A percentile compares a stretch with the other conserved stretches of the same genome.
These are phyloP conservation scores for Saturnia japonica DNA, from an alignment of 2,888 invertebrate genomes.

Conservation along the genomic window DNA sequence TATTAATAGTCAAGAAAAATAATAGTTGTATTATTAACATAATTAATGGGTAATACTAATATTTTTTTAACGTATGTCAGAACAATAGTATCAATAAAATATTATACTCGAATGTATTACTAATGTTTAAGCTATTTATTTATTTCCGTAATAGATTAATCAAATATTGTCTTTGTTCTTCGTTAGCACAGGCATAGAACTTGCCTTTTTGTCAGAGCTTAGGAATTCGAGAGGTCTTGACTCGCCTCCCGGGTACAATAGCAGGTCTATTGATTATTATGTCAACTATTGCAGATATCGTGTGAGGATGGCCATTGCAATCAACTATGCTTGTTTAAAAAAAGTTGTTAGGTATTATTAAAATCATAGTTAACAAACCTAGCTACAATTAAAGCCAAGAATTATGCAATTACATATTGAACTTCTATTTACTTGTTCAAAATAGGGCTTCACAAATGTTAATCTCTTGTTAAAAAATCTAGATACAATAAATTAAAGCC, in stretches of 20 bases:
- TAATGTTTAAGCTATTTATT: conserved; percentile 17
- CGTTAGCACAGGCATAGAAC: neutral
- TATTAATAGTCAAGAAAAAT: neutral
- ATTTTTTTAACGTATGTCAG: neutral
- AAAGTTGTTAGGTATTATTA: too few relatives aligned
- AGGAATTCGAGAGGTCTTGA: neutral
- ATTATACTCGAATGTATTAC: neutral
- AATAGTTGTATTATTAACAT: neutral
- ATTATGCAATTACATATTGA: too few relatives aligned
- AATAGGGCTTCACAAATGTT: too few relatives aligned
- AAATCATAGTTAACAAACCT: too few relatives aligned
- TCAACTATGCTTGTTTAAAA: neutral
- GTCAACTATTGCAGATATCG: neutral
- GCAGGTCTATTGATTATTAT: neutral
- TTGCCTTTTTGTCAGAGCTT: conserved; percentile 17
- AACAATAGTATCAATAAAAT: neutral
- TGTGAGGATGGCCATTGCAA: neutral
- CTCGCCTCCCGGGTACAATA: neutral
- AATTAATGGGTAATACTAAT: neutral
- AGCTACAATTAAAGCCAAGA: too few relatives aligned
- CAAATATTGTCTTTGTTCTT: neutral
- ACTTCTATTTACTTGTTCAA: too few relatives aligned
- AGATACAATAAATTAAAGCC: too few relatives aligned
- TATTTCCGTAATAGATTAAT: conserved; percentile 25
- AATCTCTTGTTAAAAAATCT: too few relatives aligned